Evolutionary conservation across 2,797 vertebrate species (phyloP).

Genomic region (Chiroxiphia lanceolata): DNA sequence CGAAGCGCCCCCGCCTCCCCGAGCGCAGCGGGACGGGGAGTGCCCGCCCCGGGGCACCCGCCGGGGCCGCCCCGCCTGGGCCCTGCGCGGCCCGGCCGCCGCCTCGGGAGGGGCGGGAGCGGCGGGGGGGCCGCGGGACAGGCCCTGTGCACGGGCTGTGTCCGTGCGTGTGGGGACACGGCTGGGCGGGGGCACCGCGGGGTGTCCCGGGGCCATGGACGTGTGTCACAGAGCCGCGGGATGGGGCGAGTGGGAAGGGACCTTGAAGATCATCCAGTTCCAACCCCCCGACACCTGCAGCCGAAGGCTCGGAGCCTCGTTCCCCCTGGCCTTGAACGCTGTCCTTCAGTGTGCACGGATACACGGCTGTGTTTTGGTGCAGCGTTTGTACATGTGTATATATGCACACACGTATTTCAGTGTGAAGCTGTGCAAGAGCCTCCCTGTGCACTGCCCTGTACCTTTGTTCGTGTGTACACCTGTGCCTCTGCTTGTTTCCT

Average conservation of each 20-base stretch:
- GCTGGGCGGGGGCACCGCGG: not conserved
- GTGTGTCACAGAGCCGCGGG: no score
- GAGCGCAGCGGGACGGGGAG: constrained; percentile 94
- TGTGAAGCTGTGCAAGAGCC: fast-evolving
- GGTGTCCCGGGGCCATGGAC: no score
- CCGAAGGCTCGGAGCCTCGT: no score
- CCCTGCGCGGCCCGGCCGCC: no score
- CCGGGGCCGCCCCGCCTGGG: no score
- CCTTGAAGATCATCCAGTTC: not conserved
- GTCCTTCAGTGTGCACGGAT: no score
- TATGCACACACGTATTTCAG: fast-evolving
- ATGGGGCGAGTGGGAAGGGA: not conserved
- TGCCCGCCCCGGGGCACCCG: not conserved
- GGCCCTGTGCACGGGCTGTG: no score
- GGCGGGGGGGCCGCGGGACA: not conserved
- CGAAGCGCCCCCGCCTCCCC: constrained; percentile 90
- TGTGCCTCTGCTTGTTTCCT: fast-evolving
- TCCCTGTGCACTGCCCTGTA: fast-evolving
- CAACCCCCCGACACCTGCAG: not conserved
- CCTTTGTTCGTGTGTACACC: fast-evolving
- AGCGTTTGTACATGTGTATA: no score
- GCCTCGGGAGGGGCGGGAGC: no score
- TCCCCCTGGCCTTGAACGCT: no score
- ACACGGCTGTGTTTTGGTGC: not conserved
- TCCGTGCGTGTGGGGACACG: no score